Evolutionary conservation across 2,113 vertebrate species (phyloP).

Genomic region (Hemiprocne comata): DNA sequence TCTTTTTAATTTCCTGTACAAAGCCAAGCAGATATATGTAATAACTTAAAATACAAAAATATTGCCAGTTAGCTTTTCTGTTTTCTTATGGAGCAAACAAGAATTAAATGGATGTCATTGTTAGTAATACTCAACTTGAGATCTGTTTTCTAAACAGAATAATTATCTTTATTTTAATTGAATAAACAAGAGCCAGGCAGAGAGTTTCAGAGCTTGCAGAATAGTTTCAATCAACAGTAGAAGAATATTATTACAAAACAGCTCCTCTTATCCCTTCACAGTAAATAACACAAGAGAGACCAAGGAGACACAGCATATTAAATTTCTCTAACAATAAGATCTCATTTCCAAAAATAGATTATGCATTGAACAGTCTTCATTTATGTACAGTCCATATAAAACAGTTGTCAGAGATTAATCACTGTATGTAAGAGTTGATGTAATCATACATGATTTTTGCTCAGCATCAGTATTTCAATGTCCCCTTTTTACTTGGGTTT

Average conservation of each 20-base stretch:
- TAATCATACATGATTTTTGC: not conserved
- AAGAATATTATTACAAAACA: conserved; percentile 16
- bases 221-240: not conserved
- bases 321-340: conserved; percentile 12
- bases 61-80: not conserved
- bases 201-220: not conserved
- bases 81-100: not conserved
- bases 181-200: conserved; percentile 5
- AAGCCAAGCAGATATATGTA: not conserved
- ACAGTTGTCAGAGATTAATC: not conserved
- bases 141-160: conserved; percentile 45
- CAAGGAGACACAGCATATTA: not conserved
- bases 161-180: conserved; percentile 48
- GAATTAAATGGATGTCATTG: not conserved
- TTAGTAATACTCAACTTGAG: conserved; percentile 11
- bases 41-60: not conserved
- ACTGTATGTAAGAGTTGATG: not conserved
- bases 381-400: not conserved
- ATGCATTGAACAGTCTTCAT: not conserved
- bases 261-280: not conserved
- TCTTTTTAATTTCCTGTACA: conserved; percentile 7
- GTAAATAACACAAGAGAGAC: not conserved
- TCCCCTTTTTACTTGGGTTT: not conserved
- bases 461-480: not conserved
- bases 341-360: conserved; percentile 38